Conservation (phyloP, 1,140 invertebrate genomes). For the Trinorchestia longiramus region DNA sequence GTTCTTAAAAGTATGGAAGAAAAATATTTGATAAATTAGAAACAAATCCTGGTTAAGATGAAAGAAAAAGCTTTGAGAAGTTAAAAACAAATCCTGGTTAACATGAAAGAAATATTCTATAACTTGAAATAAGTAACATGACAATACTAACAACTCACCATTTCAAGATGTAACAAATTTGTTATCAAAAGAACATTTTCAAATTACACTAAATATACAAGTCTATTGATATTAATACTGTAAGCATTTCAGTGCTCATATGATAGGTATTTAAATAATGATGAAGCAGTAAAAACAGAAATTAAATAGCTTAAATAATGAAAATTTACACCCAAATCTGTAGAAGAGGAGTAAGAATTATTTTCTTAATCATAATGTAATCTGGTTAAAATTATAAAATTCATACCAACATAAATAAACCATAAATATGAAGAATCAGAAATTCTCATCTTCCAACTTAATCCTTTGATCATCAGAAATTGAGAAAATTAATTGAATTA, state of each 20-base stretch:
- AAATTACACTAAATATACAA: not conserved
- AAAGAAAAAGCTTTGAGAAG: not conserved
- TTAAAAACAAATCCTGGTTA: too few species aligned
- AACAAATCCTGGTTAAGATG: too few species aligned
- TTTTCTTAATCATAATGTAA: not conserved
- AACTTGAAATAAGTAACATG: not conserved
- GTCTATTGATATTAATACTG: not conserved
- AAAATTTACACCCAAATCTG: conserved; percentile 51
- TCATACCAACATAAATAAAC: not conserved
- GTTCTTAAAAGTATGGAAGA: not conserved
- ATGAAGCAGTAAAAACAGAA: not conserved
- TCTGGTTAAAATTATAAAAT: not conserved
- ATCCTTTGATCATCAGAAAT: not conserved
- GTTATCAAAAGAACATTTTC: not conserved
- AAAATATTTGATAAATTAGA: not conserved
- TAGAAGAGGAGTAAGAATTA: not conserved
- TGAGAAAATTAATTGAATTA: not conserved
- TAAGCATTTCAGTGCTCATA: conserved; percentile 4
- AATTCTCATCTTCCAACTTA: not conserved
- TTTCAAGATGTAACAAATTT: not conserved
- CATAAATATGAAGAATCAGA: not conserved
- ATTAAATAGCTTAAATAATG: conserved; percentile 51
- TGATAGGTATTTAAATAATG: conserved; percentile 32
- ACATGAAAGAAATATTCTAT: not conserved
- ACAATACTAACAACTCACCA: not conserved